Evolutionary conservation across 2,113 vertebrate genomes (phyloP), one percentile per base, ranked within the genome.

Genomic region (Hyaena hyaena): DNA sequence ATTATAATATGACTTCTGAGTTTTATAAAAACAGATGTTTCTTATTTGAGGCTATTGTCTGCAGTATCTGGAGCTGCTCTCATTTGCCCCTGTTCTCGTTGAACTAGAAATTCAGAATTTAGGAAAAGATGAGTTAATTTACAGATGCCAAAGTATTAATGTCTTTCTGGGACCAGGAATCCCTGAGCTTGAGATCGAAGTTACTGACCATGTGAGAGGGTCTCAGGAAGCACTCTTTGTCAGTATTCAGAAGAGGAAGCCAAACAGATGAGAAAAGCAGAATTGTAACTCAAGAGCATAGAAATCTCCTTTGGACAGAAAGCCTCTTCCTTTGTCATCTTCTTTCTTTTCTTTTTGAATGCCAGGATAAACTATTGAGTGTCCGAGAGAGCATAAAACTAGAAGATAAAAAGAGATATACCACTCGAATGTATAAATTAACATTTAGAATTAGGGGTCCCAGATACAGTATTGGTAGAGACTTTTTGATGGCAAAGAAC

Each of bases 81-180:
- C 43, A 76, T 95, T 77, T 95, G 28, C 69, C 95, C 39, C n/a
- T 84, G 50, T 39, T 92, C 81, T 90, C 68, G 50, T 73, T 76
- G 80, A 73, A 48, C 43, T 92, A 28, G 17, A 90, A 90, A 74
- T 95, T 81, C 50, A 86, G 94, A 93, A 53, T 58, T 48, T 68
- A 24, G 66, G 4, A 63, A 89, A 88, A 92, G 79, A 66, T 83
- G 71, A 96, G 33, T 55, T 71, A 43, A 31, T 21, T 80, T 53
- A 15, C 3, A 12, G 35, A 48, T 53, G 48, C 58, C 86, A n/a
- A 90, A 83, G 76, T 83, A 19, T 53, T 68, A 50, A 17, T 50
- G 14, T 76, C 71, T 43, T 93, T 85, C 50, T 86, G 10, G 21
- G 31, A 50, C 53, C 55, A 48, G 28, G 14, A 17, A 28, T 73